These are phyloP conservation scores for Spilosoma lubricipeda DNA, from an alignment of 2,888 invertebrate species.

Conservation along the genomic window DNA sequence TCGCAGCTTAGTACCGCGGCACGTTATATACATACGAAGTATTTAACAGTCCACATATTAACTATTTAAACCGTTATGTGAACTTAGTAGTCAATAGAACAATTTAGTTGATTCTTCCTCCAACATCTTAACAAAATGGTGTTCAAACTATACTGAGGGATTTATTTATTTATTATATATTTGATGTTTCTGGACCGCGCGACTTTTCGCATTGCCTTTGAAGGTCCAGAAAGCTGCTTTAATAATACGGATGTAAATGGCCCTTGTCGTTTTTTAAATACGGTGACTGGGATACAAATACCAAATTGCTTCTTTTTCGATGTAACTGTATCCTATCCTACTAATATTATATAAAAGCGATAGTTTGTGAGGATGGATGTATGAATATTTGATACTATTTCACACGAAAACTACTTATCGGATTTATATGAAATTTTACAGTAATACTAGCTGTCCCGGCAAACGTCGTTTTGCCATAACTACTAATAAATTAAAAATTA, in stretches of 20 bases:
- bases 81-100: neutral
- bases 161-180: too few relatives aligned
- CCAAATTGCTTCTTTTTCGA: neutral
- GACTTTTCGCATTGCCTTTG: too few relatives aligned
- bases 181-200: too few relatives aligned
- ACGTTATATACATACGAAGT: conserved; percentile 16
- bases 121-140: neutral
- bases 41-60: conserved; percentile 11
- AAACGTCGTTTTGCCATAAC: too few relatives aligned
- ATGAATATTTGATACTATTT: too few relatives aligned
- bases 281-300: neutral
- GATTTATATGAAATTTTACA: too few relatives aligned
- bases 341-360: too few relatives aligned
- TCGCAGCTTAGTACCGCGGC: conserved; percentile 41
- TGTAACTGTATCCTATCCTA: too few relatives aligned
- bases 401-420: too few relatives aligned
- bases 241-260: neutral
- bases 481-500: too few relatives aligned
- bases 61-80: conserved; percentile 17
- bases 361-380: too few relatives aligned
- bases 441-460: too few relatives aligned
- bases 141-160: neutral
- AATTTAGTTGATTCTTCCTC: neutral
- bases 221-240: neutral
- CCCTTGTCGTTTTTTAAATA: neutral